Percentiles rank a stretch among this genome's conserved stretches.
Evolutionary conservation across 2,113 vertebrate species (phyloP).

Genomic region (Erythrocercus mccallii): DNA sequence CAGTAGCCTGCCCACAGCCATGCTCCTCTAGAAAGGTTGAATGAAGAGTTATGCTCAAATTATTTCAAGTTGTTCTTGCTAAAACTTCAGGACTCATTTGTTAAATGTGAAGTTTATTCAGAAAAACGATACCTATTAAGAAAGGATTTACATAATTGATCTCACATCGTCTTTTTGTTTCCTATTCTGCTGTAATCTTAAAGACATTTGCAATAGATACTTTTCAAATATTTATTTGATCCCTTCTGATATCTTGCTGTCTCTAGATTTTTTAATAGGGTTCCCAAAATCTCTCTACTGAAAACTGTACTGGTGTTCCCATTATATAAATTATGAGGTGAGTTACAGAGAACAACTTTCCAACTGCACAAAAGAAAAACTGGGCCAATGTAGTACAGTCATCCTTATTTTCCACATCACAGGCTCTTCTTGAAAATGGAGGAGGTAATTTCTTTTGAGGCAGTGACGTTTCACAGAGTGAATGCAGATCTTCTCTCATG

Average conservation of each 20-base stretch:
- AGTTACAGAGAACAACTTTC: neutral
- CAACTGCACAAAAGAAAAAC: neutral
- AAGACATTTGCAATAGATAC: neutral
- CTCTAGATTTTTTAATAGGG: neutral
- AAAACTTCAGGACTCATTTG: neutral
- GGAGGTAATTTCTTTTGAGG: neutral
- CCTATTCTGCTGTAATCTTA: neutral
- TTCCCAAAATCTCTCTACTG: neutral
- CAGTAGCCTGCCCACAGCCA: neutral
- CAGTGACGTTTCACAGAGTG: neutral
- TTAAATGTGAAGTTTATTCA: neutral
- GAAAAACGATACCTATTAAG: neutral
- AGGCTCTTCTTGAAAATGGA: neutral
- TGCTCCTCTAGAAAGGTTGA: neutral
- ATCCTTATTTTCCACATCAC: neutral
- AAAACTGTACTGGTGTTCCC: neutral
- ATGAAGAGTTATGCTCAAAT: neutral
- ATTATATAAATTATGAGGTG: neutral
- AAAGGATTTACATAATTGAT: neutral
- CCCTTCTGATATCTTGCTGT: neutral
- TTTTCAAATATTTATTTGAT: neutral
- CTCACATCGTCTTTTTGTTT: neutral
- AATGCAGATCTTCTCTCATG: neutral
- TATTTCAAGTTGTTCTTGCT: neutral
- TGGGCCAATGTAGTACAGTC: neutral